Evolutionary conservation across 2,113 vertebrate genomes (phyloP).

Genomic region (Cephalopholis sonnerati): DNA sequence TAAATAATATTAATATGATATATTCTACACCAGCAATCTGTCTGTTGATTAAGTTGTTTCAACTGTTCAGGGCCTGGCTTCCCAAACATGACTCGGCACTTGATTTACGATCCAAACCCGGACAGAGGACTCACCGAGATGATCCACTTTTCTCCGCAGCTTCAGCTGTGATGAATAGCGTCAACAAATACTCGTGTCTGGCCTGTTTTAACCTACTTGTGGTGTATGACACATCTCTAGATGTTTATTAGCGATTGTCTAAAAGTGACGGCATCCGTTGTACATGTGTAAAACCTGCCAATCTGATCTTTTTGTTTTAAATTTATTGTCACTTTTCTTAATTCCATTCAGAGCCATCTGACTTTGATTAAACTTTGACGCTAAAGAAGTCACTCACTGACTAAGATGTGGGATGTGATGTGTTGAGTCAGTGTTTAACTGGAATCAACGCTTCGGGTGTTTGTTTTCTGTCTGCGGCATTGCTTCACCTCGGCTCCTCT

Average conservation of each 20-base stretch:
- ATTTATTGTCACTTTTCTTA: conserved; percentile 3
- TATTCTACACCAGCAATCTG: conserved; percentile 81
- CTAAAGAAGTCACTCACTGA: neutral
- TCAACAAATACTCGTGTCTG: neutral
- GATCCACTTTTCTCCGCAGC: conserved; percentile 9
- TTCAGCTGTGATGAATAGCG: neutral
- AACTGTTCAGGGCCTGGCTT: conserved; percentile 58
- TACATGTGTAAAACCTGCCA: neutral
- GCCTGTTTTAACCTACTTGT: neutral
- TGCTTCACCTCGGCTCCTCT: conserved; percentile 18
- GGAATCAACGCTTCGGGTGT: neutral
- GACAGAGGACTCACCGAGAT: conserved; percentile 48
- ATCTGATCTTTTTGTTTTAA: neutral
- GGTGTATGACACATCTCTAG: neutral
- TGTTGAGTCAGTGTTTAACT: neutral
- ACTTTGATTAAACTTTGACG: neutral
- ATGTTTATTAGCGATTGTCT: conserved; percentile 1
- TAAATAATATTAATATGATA: conserved; percentile 76
- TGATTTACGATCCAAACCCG: conserved; percentile 17
- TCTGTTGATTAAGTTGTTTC: conserved; percentile 66
- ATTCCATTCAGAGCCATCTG: neutral
- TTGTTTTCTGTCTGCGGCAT: conserved; percentile 55
- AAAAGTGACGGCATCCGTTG: neutral
- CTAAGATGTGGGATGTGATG: conserved; percentile 5
- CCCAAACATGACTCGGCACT: conserved; percentile 37